Evolutionary conservation across 2,113 vertebrate genomes (phyloP), one percentile per base, ranked within the genome.

Genomic region (Rhodinocichla rosea): DNA sequence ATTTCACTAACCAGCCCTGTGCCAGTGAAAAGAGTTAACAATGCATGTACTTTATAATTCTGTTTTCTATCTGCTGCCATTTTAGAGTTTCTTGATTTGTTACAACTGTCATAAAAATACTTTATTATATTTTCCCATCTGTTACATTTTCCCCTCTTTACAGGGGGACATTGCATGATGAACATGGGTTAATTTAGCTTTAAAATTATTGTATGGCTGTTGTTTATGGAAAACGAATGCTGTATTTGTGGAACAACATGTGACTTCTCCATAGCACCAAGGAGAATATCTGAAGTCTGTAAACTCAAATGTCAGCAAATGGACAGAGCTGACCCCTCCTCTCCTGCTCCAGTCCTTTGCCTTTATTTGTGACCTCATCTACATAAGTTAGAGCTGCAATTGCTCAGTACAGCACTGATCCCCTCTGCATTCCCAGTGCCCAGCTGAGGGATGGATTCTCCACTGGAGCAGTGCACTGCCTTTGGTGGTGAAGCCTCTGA

Each of bases 81-180:
- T 95, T 96, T 70, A 95, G 86, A 89, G 62, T 76, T 93, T 90
- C 85, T 96, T 96, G 95, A 89, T 87, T 96, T 89, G 53, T 89
- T 87, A 22, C 18, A 45, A 71, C 56, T 80, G 86, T 75, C 78
- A 91, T 94, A 94, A 95, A 96, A 90, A 79, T 70, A 73, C 76
- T 95, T 96, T 94, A 83, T 73, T 91, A 40, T 95, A 77, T 94
- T 90, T 95, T 90, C 73, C 94, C 94, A 95, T 93, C 95, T 96
- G 91, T 80, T 95, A 35, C 23, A 23, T 80, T 93, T 95, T 28
- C 84, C 81, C 65, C 23, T 94, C 68, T 92, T 92, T 90, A 83
- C 37, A n/a, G 55, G 53, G 49, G 76, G 76, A 94, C 71, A 26
- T 45, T 62, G 45, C 42, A 53, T 22, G 84, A 75, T 93, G 83